Percentiles rank a stretch among this genome's conserved stretches.
Conservation (phyloP, 2,797 vertebrate genomes). For the Epinephelus awoara region DNA sequence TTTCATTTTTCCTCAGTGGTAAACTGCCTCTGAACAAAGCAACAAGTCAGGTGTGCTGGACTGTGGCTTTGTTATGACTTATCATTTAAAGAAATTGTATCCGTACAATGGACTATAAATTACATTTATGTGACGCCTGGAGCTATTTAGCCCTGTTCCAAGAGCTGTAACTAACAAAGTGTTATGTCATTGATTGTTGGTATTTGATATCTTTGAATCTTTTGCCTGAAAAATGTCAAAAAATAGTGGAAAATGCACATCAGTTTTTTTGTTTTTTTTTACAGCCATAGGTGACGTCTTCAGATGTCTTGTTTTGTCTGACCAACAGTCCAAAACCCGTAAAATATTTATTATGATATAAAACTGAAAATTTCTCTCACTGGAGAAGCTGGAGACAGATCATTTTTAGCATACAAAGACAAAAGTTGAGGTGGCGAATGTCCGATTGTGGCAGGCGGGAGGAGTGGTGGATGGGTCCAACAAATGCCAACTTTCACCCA, state of each 20-base stretch:
- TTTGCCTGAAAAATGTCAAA: background rate
- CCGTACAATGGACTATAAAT: background rate
- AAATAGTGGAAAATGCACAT: background rate
- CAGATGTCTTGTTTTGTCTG: no score
- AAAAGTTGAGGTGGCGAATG: no score
- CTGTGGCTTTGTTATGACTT: background rate
- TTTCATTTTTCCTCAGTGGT: slow-evolving; percentile 21
- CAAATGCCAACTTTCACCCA: no score
- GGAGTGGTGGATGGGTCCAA: no score
- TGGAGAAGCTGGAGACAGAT: no score
- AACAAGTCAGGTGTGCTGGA: slow-evolving; percentile 14
- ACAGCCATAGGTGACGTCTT: background rate
- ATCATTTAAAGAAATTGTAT: background rate
- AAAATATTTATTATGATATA: no score
- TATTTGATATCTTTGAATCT: background rate
- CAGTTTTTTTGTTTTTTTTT: background rate
- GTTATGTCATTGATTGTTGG: background rate
- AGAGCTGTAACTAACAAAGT: background rate
- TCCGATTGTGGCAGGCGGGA: no score
- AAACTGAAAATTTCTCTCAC: no score
- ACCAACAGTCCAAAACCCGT: no score
- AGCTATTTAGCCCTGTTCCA: background rate
- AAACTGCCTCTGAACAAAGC: slow-evolving; percentile 18
- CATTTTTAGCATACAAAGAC: no score
- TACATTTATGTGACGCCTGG: background rate